These are phyloP conservation scores for Mionectes macconnelli DNA, from an alignment of 2,113 vertebrate genomes.

Conservation along the genomic window DNA sequence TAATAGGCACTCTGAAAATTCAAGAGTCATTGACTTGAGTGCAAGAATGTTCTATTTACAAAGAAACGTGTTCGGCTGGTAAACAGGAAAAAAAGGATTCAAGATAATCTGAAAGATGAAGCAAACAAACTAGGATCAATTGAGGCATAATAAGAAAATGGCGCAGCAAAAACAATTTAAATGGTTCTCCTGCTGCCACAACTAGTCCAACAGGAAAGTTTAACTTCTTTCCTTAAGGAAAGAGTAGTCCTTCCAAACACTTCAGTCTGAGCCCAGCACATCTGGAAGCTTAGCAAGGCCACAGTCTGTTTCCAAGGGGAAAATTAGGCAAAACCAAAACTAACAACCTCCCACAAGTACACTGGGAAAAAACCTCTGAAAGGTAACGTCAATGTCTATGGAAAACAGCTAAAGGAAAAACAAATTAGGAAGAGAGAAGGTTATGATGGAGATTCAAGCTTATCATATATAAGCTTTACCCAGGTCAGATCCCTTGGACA, in stretches of 20 bases:
- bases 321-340: not conserved
- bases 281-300: not conserved
- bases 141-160: constrained; percentile 8
- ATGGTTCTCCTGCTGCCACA: not conserved
- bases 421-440: not conserved
- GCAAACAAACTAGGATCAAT: constrained; percentile 1
- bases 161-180: not conserved
- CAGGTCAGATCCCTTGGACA: not conserved
- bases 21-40: constrained; percentile 32
- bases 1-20: constrained; percentile 51
- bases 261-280: not conserved
- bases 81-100: constrained; percentile 8
- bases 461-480: not conserved
- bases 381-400: not conserved
- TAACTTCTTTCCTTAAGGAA: not conserved
- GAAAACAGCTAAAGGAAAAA: not conserved
- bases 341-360: not conserved
- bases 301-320: not conserved
- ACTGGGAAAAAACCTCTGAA: not conserved
- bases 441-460: not conserved
- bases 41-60: constrained; percentile 48
- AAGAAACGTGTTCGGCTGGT: not conserved
- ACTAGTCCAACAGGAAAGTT: not conserved
- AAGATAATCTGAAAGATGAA: not conserved
- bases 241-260: not conserved